Conservation (phyloP, 2,113 vertebrate species). For the Brienomyrus longianalis region DNA sequence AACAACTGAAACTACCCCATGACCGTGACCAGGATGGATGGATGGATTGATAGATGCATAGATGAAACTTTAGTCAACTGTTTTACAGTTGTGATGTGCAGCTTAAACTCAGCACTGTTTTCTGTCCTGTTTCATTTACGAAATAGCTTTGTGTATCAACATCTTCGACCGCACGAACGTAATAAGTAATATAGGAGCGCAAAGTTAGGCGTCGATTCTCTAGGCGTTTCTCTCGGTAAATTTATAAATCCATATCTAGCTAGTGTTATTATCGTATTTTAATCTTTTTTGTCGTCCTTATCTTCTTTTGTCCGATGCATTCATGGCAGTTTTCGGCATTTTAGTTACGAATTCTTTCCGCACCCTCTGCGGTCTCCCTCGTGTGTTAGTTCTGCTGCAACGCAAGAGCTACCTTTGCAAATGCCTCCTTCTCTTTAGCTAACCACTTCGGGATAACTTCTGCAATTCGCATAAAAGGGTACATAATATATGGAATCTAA, state of each 20-base stretch:
- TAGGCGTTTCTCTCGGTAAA: not conserved
- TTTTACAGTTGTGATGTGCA: not conserved
- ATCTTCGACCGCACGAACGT: not conserved
- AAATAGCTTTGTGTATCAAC: not conserved
- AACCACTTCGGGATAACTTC: conserved; percentile 24
- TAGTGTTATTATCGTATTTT: not conserved
- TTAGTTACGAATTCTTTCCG: conserved; percentile 19
- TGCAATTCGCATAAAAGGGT: not conserved
- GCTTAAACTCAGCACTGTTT: not conserved
- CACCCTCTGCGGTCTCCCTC: conserved; percentile 37
- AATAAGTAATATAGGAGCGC: not conserved
- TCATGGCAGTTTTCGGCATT: not conserved
- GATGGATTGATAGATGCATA: not conserved
- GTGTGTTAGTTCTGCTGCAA: conserved; percentile 52
- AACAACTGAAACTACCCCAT: not conserved
- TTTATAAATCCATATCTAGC: not conserved
- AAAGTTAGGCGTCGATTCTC: not conserved
- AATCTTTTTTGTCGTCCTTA: not conserved
- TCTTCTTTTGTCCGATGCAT: not conserved
- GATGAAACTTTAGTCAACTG: not conserved
- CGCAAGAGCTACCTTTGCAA: conserved; percentile 38
- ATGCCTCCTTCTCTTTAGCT: conserved; percentile 31
- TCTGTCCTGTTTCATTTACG: not conserved
- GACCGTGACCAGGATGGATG: not conserved
- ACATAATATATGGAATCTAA: not conserved